A percentile compares a stretch with the other conserved stretches of the same genome.
phyloP scores from a whole-genome alignment of 2,888 invertebrate species.

The Aspidiotus rigidus region DNA sequence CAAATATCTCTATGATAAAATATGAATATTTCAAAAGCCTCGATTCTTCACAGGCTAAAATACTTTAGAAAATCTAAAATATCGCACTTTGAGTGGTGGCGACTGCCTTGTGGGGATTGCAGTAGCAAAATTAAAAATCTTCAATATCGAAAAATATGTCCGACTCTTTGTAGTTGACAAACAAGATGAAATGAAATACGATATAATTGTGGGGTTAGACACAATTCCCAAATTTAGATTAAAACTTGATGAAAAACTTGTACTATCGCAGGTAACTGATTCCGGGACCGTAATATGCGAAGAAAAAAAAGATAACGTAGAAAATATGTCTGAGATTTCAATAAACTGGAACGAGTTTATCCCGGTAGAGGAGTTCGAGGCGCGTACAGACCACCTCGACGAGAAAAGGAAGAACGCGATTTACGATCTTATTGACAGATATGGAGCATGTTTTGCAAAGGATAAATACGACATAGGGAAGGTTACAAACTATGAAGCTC shows the following conservation, averaged over 20 bases:
- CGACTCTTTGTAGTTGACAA: neutral
- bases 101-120: neutral
- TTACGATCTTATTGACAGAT: neutral
- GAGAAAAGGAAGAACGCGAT: neutral
- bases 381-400: neutral
- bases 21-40: neutral
- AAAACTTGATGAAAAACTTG: too few relatives aligned
- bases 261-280: too few relatives aligned
- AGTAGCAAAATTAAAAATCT: neutral
- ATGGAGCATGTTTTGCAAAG: neutral
- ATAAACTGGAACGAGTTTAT: conserved; percentile 3
- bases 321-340: neutral
- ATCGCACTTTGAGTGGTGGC: neutral
- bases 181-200: neutral
- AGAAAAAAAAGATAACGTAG: too few relatives aligned
- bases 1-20: conserved; percentile 5
- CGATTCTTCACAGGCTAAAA: neutral
- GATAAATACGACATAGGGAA: conserved; percentile 18
- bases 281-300: too few relatives aligned
- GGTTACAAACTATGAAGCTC: neutral
- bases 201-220: neutral
- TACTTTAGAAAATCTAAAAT: neutral
- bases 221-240: too few relatives aligned
- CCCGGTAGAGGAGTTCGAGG: neutral
- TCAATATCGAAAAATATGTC: neutral